Base-by-base conservation (phyloP, 2,888 invertebrate genomes). In the Sisyra nigra region DNA sequence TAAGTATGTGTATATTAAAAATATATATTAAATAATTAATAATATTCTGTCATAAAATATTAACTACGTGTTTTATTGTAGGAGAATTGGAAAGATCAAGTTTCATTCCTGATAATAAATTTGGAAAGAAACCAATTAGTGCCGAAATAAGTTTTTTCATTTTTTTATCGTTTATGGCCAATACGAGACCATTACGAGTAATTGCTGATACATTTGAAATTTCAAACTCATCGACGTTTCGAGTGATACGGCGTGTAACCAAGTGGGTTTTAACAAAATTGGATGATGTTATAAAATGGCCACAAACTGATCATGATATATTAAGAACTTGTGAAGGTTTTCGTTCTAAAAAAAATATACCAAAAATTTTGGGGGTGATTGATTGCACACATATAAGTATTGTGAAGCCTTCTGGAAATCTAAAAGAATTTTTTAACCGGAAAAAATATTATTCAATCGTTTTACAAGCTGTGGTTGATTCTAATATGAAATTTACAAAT, bases 141-240 rank as follows among this genome's bases (percentile, higher is more conserved):
- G 43, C 38, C 9, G 41, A 45, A 45, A 29, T 42, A 34, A 43
- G 47, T 24, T 43, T 47, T 24, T 36, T 41, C 5, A 36, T 47
- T 19, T 42, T 45, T 19, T 35, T 47, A 33, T 45, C 43, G 43
- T 43, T 34, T 24, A 47, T 45, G 9, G 40, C 47, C n/a, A 47
- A 47, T 14, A 47, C 45, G 1, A 44, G 45, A 40, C 41, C 45
- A 11, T 39, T 47, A 31, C 41, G 45, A 6, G 45, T 40, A 1
- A 38, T 47, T 9, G 33, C 45, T 7, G 34, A 47, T 39, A 37
- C 37, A 31, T 41, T 47, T 41, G 37, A 41, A 39, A 31, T 47
- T 19, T 47, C 45, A 8, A 45, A 44, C 11, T 45, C 47, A 35
- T 45, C 44, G 9, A 41, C 41, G 29, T 37, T 37, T 15, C 37